Conservation (phyloP, 2,113 vertebrate species). For the Thamnaconus septentrionalis region DNA sequence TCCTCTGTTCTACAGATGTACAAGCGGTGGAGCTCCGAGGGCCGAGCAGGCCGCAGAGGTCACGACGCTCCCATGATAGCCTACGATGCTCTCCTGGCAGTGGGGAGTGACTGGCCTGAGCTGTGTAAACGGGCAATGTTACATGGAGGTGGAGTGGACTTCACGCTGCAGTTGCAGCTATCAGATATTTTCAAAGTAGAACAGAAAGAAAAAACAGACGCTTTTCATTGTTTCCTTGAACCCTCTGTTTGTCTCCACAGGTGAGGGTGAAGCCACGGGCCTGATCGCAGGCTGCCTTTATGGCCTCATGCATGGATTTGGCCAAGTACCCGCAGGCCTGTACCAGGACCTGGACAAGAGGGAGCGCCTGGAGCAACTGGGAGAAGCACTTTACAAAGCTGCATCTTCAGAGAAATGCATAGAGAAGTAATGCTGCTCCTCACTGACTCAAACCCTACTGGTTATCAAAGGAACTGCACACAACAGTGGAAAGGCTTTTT, state of each 20-base stretch:
- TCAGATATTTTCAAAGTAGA: too few relatives aligned
- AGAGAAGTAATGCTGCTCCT: conserved; percentile 71
- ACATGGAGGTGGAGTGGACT: conserved; percentile 84
- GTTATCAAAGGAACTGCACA: conserved; percentile 54
- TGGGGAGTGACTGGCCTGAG: conserved; percentile 84
- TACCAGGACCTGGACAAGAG: conserved; percentile 86
- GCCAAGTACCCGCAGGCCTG: conserved; percentile 79
- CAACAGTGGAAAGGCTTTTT: conserved; percentile 26
- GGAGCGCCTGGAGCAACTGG: conserved; percentile 83
- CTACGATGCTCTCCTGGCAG: conserved; percentile 89
- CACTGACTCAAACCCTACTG: conserved; percentile 65
- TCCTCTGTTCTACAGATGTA: conserved; percentile 77
- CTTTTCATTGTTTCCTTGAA: background rate
- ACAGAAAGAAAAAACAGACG: too few relatives aligned
- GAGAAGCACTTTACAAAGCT: conserved; percentile 81
- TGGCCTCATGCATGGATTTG: conserved; percentile 86
- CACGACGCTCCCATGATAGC: conserved; percentile 98
- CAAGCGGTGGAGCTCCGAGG: conserved; percentile 93
- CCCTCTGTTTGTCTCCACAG: conserved; percentile 63
- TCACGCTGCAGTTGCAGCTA: background rate
- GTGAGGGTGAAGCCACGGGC: conserved; percentile 89
- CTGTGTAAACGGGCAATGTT: conserved; percentile 92
- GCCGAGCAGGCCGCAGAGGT: conserved; percentile 85
- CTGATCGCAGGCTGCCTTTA: conserved; percentile 90
- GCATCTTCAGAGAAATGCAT: conserved; percentile 86